Conservation (phyloP, 2,113 vertebrate genomes). For the Antigone vipio region DNA sequence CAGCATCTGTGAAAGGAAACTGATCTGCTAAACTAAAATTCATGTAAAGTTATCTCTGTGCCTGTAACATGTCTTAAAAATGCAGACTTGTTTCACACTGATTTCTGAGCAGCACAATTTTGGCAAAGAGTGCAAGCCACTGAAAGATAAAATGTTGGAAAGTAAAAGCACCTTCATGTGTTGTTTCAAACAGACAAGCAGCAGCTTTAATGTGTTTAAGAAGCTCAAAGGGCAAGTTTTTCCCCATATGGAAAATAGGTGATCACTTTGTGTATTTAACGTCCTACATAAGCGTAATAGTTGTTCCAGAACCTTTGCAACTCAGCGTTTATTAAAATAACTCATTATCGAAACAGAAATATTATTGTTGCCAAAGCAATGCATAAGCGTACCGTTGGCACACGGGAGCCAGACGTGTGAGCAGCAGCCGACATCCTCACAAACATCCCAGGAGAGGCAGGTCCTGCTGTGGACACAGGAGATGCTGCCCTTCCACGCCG, state of each 20-base stretch:
- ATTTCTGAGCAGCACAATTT: neutral
- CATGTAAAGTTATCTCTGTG: neutral
- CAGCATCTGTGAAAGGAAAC: neutral
- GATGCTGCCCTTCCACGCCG: neutral
- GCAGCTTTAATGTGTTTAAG: constrained; percentile 19
- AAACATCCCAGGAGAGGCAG: neutral
- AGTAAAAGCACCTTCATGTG: neutral
- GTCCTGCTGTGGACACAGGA: neutral
- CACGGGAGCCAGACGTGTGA: neutral
- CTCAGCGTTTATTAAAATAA: constrained; percentile 27
- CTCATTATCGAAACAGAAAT: neutral
- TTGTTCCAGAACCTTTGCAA: constrained; percentile 6
- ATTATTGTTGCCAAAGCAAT: neutral
- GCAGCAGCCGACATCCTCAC: neutral
- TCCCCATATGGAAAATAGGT: constrained; percentile 14
- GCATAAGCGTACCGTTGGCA: neutral
- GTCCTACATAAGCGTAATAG: neutral
- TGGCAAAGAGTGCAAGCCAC: neutral
- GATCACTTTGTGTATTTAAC: neutral
- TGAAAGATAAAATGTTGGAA: neutral
- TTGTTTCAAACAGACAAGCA: constrained; percentile 11
- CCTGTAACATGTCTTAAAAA: neutral
- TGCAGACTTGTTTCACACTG: neutral
- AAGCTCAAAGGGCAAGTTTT: constrained; percentile 29
- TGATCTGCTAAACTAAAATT: neutral